Base-by-base conservation (phyloP, 2,113 vertebrate genomes). In the Tetraodon nigroviridis region DNA sequence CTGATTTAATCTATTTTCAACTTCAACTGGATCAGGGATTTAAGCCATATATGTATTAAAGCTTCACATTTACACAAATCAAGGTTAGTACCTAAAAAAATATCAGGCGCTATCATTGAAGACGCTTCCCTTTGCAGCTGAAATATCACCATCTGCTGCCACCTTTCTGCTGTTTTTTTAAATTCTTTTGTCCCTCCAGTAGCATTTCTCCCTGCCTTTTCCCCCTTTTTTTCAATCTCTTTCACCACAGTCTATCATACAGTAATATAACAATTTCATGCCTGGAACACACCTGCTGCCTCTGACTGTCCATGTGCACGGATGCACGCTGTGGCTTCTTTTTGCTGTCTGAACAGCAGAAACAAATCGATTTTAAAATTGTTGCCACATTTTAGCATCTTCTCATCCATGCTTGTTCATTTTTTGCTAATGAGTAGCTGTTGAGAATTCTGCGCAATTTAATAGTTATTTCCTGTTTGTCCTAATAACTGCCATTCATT, bases 1-100 rank as follows among this genome's bases (percentile, higher is more conserved):
- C 63, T 73, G 79, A 86, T 86, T 82, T 80, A 76, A 82, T 82
- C 72, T 75, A 51, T 53, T 42, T 62, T 73, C 66, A 57, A 2
- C 50, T 22, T 58, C 55, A 64, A 48, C 70, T 67, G 66, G 19
- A 69, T 56, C 37, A 7, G 46, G 48, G 12, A 67, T 50, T 54
- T 13, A 37, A 37, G 32, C 8, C 32, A 37, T 37, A 37, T 37
- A 37, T 12, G 32, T 37, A 37, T 37, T 37, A 37, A 37, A 37
- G 32, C 32, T 37, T 37, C 32, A 57, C 22, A 50, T 6, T 21
- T 12, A 32, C 5, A 66, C 19, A 62, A 6, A 32, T 17, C 27
- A 42, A 58, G 19, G 52, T 64, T 27, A 55, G 47, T 58, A 44
- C 51, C 79, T 72, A 67, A 18, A 69, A 65, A 58, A n/a, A n/a